These are phyloP conservation scores for Theodoxus fluviatilis DNA, from an alignment of 2,888 invertebrate genomes.

Conservation along the genomic window DNA sequence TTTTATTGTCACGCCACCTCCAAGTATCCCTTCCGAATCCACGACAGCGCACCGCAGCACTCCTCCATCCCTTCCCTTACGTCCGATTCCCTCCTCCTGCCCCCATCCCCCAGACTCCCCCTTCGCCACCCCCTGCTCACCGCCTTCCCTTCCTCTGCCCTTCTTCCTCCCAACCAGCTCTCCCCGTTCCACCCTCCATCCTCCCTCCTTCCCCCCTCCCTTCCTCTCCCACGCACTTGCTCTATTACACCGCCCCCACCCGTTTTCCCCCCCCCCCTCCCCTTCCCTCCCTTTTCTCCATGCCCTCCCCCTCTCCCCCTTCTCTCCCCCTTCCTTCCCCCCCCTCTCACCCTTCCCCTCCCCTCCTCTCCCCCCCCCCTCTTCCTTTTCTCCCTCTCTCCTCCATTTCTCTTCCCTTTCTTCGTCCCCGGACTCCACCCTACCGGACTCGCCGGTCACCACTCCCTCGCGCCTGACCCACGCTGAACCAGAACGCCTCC, in stretches of 20 bases:
- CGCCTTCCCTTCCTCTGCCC: neutral
- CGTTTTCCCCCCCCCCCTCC: neutral
- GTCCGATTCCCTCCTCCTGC: neutral
- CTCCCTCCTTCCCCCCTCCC: neutral
- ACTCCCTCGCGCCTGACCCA: neutral
- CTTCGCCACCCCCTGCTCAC: too few species aligned
- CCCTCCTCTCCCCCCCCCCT: neutral
- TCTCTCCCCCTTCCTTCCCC: constrained; percentile 13
- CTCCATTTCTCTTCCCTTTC: neutral
- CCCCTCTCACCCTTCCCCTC: neutral
- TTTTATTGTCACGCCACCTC: too few species aligned
- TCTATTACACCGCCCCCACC: neutral
- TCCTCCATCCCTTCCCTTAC: neutral
- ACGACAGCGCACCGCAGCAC: too few species aligned
- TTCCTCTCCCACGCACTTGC: neutral
- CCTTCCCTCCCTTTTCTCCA: neutral
- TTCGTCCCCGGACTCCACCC: neutral
- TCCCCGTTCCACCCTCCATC: neutral
- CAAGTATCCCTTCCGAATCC: too few species aligned
- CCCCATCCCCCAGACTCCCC: too few species aligned
- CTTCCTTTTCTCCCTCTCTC: neutral
- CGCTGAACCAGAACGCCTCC: neutral
- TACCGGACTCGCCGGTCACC: neutral
- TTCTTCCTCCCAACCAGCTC: neutral
- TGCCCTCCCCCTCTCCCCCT: constrained; percentile 18